A percentile compares a stretch with the other conserved stretches of the same genome.
Evolutionary conservation across 2,888 invertebrate species (phyloP).

Genomic region (Scaeva pyrastri): DNA sequence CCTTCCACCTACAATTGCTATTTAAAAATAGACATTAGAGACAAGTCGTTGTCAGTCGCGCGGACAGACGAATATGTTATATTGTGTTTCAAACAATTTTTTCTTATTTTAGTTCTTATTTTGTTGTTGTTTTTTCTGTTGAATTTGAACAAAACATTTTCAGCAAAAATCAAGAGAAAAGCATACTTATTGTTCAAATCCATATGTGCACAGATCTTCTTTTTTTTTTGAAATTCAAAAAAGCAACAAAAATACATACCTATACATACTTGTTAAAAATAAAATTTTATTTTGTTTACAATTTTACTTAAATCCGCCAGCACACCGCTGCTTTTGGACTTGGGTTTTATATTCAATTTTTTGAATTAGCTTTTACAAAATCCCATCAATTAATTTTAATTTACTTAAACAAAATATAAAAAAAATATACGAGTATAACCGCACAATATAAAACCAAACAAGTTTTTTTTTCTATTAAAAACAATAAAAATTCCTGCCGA

Average conservation of each 20-base stretch:
- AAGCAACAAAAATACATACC: constrained; percentile 11
- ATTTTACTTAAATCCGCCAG: constrained; percentile 11
- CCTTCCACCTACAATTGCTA: constrained; percentile 83
- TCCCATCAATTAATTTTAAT: constrained; percentile 43
- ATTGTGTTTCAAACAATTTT: constrained; percentile 67
- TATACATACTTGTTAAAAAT: constrained; percentile 31
- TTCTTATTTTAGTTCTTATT: constrained; percentile 51
- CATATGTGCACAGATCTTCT: constrained; percentile 14
- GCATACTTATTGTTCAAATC: constrained; percentile 25
- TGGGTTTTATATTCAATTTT: constrained; percentile 13
- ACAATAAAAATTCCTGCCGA: constrained; percentile 37
- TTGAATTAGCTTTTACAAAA: constrained; percentile 34
- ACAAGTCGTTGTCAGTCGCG: constrained; percentile 77
- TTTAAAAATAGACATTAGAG: constrained; percentile 82
- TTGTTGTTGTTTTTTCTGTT: constrained; percentile 1
- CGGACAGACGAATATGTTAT: constrained; percentile 77
- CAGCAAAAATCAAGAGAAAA: constrained; percentile 76
- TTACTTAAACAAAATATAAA: constrained; percentile 28
- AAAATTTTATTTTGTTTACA: constrained; percentile 52
- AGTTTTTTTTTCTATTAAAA: constrained; percentile 76
- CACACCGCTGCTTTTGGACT: not conserved
- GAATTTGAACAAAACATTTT: constrained; percentile 79
- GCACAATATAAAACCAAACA: constrained; percentile 19
- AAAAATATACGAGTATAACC: not conserved
- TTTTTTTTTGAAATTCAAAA: not conserved